A percentile compares a stretch with the other conserved stretches of the same genome.
Conservation (phyloP, 1,140 invertebrate genomes). For the Aphidius gifuensis region DNA sequence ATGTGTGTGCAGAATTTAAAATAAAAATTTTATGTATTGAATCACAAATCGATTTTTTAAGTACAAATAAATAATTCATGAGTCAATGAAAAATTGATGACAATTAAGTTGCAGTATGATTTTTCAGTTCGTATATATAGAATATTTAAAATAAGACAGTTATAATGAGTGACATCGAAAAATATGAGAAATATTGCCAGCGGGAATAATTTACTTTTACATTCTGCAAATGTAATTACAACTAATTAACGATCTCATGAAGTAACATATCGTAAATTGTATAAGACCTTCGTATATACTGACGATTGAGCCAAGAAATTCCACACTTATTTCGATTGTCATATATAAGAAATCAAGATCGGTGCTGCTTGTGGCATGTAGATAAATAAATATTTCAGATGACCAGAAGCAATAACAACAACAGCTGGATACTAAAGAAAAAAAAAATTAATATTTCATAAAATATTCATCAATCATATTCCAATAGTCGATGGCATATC, state of each 20-base stretch:
- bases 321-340: slow-evolving; percentile 3
- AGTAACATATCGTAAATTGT: slow-evolving; percentile 13
- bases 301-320: not conserved
- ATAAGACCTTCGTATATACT: not conserved
- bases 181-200: not conserved
- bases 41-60: no score
- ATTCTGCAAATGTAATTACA: slow-evolving; percentile 9
- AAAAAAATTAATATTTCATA: no score
- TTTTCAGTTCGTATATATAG: no score
- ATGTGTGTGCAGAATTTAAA: no score
- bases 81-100: no score
- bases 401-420: not conserved
- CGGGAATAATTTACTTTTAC: not conserved
- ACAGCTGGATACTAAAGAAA: no score
- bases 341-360: slow-evolving; percentile 6
- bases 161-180: not conserved
- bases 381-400: no score
- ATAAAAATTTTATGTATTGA: no score
- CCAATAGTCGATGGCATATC: no score
- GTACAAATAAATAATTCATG: no score
- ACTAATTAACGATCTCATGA: slow-evolving; percentile 12
- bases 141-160: not conserved
- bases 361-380: not conserved
- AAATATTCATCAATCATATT: no score
- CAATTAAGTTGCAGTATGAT: no score